Evolutionary conservation across 2,797 vertebrate genomes (phyloP).

Genomic region (Todus mexicanus): DNA sequence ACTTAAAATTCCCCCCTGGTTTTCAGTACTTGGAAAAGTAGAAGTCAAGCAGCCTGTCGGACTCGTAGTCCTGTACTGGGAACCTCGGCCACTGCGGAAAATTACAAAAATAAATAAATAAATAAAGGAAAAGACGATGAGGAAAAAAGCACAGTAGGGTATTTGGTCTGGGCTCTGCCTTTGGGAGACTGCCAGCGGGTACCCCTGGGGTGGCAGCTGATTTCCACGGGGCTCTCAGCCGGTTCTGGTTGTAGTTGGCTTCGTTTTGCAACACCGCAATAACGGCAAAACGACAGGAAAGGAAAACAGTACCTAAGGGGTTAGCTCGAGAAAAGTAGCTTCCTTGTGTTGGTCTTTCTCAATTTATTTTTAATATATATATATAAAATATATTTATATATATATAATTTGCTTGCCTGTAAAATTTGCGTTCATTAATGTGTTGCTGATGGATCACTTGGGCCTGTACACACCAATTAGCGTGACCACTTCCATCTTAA

Average conservation of each 20-base stretch:
- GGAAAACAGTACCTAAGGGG: slow-evolving; percentile 72
- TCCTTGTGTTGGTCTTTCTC: slow-evolving; percentile 77
- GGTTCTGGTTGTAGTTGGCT: slow-evolving; percentile 55
- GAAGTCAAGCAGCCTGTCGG: slow-evolving; percentile 42
- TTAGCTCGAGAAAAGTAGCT: slow-evolving; percentile 79
- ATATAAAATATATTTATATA: slow-evolving; percentile 73
- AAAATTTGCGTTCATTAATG: slow-evolving; percentile 91
- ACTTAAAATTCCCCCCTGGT: slow-evolving; percentile 33
- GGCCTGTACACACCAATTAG: slow-evolving; percentile 81
- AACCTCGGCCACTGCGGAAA: slow-evolving; percentile 54
- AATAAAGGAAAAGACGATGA: slow-evolving; percentile 38
- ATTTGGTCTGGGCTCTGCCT: slow-evolving; percentile 37
- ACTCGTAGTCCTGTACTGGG: slow-evolving; percentile 41
- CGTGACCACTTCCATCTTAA: slow-evolving; percentile 85
- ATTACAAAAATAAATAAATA: too few species aligned
- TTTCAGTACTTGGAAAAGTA: slow-evolving; percentile 37
- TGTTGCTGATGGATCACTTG: slow-evolving; percentile 86
- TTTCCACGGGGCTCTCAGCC: slow-evolving; percentile 58
- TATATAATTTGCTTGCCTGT: slow-evolving; percentile 91
- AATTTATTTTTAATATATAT: slow-evolving; percentile 68
- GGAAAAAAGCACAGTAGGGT: slow-evolving; percentile 70
- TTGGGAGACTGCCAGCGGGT: slow-evolving; percentile 32
- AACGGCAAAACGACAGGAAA: slow-evolving; percentile 73
- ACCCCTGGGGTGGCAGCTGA: slow-evolving; percentile 55
- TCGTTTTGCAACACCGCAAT: slow-evolving; percentile 76